These are phyloP conservation scores for Lytechinus variegatus DNA, from an alignment of 35 echinoderm and acorn worm species.

Conservation along the genomic window DNA sequence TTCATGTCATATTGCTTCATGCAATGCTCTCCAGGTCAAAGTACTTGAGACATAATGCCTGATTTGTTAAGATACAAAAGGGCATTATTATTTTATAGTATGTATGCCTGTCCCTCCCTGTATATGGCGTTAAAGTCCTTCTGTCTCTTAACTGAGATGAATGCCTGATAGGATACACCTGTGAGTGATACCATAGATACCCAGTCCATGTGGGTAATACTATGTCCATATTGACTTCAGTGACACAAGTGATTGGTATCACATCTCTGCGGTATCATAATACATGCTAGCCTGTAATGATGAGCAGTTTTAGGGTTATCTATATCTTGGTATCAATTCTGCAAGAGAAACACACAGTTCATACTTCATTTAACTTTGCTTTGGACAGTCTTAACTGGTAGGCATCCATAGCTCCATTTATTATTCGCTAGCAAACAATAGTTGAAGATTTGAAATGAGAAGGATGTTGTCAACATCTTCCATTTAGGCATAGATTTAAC, in stretches of 20 bases:
- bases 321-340: background rate
- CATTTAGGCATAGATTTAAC: no score
- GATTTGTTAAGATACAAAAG: no score
- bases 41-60: background rate
- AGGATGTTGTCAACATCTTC: no score
- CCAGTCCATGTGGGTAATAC: background rate
- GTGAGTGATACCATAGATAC: constrained; percentile 1
- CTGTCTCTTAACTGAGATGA: background rate
- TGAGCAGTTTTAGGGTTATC: background rate
- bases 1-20: no score
- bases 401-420: no score
- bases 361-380: no score
- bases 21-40: background rate
- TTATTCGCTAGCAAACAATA: no score
- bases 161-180: background rate
- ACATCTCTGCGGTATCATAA: background rate
- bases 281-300: background rate
- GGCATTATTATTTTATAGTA: no score
- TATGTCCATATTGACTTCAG: background rate
- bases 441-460: no score
- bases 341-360: background rate
- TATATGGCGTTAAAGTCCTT: no score
- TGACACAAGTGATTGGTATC: background rate
- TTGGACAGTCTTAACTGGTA: no score
- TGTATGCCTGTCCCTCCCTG: no score